These are phyloP conservation scores for Clarias laeviceps DNA, from an alignment of 2,797 vertebrate species.

Conservation along the genomic window DNA sequence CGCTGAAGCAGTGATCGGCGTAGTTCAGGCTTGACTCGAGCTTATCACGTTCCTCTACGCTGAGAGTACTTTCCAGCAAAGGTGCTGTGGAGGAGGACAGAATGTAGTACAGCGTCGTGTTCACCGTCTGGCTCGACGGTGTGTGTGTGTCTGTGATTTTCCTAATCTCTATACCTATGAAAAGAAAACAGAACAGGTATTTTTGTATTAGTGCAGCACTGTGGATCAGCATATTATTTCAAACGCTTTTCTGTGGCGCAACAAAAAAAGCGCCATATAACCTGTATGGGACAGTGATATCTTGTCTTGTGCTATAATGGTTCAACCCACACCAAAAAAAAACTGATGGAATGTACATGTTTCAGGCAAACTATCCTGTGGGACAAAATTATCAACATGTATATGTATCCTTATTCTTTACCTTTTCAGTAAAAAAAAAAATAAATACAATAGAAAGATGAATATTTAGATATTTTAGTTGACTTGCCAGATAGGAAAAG, in stretches of 20 bases:
- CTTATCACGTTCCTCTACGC: conserved; percentile 76
- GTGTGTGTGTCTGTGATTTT: conserved; percentile 92
- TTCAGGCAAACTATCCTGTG: not conserved
- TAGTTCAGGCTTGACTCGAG: conserved; percentile 91
- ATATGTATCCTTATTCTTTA: not conserved
- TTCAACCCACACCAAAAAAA: not conserved
- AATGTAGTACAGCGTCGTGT: conserved; percentile 93
- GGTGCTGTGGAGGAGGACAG: conserved; percentile 84
- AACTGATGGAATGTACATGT: not conserved
- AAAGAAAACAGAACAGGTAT: not conserved
- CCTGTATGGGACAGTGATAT: not conserved
- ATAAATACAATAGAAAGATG: not conserved
- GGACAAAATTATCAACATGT: not conserved
- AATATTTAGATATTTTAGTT: not conserved
- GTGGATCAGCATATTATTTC: not conserved
- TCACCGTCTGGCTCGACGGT: conserved; percentile 88
- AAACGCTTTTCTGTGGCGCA: not conserved
- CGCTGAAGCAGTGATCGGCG: conserved; percentile 96
- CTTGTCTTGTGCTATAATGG: not conserved
- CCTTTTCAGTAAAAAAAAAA: not conserved
- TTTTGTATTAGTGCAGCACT: not conserved
- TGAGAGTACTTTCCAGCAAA: conserved; percentile 79
- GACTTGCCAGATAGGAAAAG: conserved; percentile 90
- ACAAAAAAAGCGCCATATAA: not conserved
- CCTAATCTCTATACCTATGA: conserved; percentile 89